Evolutionary conservation across 2,113 vertebrate species (phyloP).

Genomic region (Mystacornis crossleyi): DNA sequence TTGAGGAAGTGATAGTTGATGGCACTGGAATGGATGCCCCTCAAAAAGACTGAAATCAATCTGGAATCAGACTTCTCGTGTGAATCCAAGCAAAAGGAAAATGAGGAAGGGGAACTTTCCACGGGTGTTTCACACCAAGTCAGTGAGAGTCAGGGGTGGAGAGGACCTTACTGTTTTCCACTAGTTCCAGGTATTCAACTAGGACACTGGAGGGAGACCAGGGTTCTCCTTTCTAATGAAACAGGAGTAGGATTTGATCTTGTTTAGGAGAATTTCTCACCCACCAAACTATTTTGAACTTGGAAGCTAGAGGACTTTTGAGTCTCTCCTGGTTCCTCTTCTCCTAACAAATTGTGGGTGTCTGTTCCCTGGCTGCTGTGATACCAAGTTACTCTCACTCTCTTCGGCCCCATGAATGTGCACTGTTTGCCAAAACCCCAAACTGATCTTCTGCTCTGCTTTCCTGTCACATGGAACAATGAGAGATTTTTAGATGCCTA

Average conservation of each 20-base stretch:
- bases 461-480: neutral
- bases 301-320: neutral
- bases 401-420: neutral
- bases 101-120: neutral
- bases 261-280: neutral
- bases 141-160: accelerated
- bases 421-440: neutral
- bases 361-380: neutral
- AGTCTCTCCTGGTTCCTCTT: neutral
- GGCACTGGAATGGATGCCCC: neutral
- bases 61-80: neutral
- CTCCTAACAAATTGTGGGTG: neutral
- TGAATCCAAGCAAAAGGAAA: neutral
- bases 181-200: neutral
- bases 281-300: neutral
- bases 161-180: neutral
- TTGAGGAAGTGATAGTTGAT: neutral
- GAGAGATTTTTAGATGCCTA: neutral
- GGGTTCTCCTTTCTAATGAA: neutral
- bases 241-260: neutral
- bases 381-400: neutral
- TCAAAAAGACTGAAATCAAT: neutral
- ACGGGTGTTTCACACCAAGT: neutral
- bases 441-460: neutral
- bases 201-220: neutral